Conservation (phyloP, 2,797 vertebrate genomes). For the Nyctalus aviator region DNA sequence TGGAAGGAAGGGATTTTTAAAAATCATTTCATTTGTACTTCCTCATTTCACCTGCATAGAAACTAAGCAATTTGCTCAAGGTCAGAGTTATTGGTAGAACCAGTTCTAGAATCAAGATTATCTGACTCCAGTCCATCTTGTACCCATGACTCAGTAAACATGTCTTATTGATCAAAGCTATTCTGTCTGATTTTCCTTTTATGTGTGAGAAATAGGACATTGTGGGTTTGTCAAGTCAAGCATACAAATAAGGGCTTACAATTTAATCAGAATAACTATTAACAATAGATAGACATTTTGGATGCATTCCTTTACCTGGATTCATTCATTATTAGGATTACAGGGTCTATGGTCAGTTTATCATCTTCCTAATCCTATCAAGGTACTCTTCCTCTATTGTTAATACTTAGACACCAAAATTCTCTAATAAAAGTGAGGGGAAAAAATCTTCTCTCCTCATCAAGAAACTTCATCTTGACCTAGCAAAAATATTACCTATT, state of each 20-base stretch:
- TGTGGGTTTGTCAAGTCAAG: not conserved
- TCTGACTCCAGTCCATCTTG: not conserved
- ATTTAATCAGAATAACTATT: slow-evolving; percentile 14
- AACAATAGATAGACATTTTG: slow-evolving; percentile 2
- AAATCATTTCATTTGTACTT: not conserved
- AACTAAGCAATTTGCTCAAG: slow-evolving; percentile 10
- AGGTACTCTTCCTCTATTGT: not conserved
- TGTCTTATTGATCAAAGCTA: not conserved
- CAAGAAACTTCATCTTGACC: not conserved
- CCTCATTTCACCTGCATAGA: not conserved
- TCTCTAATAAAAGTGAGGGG: not conserved
- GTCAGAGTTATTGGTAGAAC: not conserved
- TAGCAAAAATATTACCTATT: not conserved
- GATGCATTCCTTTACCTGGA: not conserved
- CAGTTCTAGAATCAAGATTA: not conserved
- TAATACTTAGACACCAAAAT: slow-evolving; percentile 8
- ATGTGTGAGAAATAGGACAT: not conserved
- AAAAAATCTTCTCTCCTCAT: not conserved
- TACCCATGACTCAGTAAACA: not conserved
- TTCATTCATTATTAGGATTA: not conserved
- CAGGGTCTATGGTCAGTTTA: not conserved
- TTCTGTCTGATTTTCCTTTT: not conserved
- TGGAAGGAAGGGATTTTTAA: not conserved
- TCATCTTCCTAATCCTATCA: not conserved
- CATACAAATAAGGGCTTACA: not conserved